A percentile compares a stretch with the other conserved stretches of the same genome.
Evolutionary conservation across 2,797 vertebrate genomes (phyloP).

Genomic region (Anguilla megastoma): DNA sequence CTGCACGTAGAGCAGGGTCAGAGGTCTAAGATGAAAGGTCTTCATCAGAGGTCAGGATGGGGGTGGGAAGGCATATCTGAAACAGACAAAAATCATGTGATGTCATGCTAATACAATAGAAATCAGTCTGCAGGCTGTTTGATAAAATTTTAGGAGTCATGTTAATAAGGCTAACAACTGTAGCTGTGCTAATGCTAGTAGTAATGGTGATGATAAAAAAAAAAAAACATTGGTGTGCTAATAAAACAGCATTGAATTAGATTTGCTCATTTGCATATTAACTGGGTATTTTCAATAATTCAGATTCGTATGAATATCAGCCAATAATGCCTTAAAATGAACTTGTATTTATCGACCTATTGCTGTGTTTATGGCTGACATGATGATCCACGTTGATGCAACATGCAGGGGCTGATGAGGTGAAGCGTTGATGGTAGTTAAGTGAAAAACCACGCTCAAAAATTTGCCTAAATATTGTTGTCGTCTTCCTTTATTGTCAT

Average conservation of each 20-base stretch:
- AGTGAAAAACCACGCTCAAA: too few species aligned
- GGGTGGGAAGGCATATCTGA: neutral
- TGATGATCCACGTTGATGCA: too few species aligned
- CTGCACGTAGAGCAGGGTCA: neutral
- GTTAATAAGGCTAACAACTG: neutral
- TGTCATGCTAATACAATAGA: neutral
- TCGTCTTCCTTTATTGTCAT: too few species aligned
- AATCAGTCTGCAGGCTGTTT: neutral
- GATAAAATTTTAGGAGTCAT: neutral
- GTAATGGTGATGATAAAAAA: neutral
- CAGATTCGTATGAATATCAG: neutral
- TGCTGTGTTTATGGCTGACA: too few species aligned
- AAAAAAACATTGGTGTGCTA: neutral
- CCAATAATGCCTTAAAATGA: neutral
- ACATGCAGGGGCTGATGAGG: too few species aligned
- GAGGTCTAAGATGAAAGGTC: neutral
- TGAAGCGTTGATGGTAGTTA: too few species aligned
- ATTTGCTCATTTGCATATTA: neutral
- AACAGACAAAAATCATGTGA: neutral
- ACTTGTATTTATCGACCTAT: too few species aligned
- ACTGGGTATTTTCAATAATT: neutral
- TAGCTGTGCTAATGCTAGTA: neutral
- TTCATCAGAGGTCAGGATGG: neutral
- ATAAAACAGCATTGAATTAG: neutral
- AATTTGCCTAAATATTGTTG: too few species aligned